Conservation (phyloP, 1,140 invertebrate genomes). For the Bombus confusus region DNA sequence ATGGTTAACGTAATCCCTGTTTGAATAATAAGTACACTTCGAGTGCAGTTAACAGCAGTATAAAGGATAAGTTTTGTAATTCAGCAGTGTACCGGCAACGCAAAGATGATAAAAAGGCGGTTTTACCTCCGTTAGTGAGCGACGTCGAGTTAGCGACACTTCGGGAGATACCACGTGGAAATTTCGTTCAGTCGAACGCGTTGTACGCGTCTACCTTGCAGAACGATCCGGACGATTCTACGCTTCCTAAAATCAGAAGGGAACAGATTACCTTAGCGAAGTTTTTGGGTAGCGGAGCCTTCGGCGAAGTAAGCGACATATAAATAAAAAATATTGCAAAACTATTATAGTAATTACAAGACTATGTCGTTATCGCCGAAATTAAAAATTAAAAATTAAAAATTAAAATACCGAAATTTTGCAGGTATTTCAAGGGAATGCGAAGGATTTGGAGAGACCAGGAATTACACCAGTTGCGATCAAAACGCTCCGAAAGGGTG, state of each 20-base stretch:
- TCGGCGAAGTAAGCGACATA: constrained; percentile 89
- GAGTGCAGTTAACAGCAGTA: not conserved
- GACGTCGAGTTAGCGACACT: constrained; percentile 94
- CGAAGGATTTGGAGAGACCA: constrained; percentile 85
- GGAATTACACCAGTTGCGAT: constrained; percentile 79
- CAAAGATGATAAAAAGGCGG: constrained; percentile 84
- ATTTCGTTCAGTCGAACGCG: constrained; percentile 91
- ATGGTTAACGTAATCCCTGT: not conserved
- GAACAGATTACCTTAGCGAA: constrained; percentile 92
- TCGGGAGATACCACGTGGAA: constrained; percentile 90
- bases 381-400: too few species aligned
- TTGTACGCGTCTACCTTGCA: constrained; percentile 87
- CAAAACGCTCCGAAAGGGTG: constrained; percentile 95
- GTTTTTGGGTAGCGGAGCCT: constrained; percentile 97
- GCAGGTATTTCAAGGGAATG: constrained; percentile 92
- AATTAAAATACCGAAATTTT: too few species aligned
- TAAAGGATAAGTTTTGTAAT: constrained; percentile 48
- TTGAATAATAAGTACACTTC: not conserved
- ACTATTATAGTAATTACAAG: not conserved
- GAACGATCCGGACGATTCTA: constrained; percentile 84
- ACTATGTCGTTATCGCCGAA: not conserved
- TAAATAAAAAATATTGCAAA: not conserved
- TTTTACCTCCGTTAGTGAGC: constrained; percentile 83
- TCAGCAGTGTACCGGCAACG: constrained; percentile 81
- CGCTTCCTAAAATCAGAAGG: constrained; percentile 91